These are phyloP conservation scores for Pomacea canaliculata DNA, from an alignment of 2,888 invertebrate genomes.

Conservation along the genomic window DNA sequence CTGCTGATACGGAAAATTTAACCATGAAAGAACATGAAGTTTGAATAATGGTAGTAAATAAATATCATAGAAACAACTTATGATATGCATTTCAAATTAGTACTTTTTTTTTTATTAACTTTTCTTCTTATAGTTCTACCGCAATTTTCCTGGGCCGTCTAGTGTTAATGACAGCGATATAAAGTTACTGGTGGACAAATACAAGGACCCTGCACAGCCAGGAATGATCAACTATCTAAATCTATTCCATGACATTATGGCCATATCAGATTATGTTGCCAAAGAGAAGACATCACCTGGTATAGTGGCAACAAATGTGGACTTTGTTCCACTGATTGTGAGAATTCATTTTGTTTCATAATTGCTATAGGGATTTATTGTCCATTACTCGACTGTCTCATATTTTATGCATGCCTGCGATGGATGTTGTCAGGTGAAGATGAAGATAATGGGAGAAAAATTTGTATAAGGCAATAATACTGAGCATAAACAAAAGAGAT, in stretches of 20 bases:
- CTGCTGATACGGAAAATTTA: no score
- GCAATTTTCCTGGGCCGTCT: conserved; percentile 67
- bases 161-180: conserved; percentile 66
- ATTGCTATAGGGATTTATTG: background rate
- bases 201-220: conserved; percentile 62
- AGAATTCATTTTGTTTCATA: background rate
- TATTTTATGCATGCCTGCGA: no score
- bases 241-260: conserved; percentile 67
- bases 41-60: no score
- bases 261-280: conserved; percentile 33
- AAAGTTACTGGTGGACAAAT: conserved; percentile 64
- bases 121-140: conserved; percentile 62
- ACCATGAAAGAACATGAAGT: no score
- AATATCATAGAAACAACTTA: no score
- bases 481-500: no score
- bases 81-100: no score
- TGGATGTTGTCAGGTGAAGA: no score
- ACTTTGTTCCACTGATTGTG: conserved; percentile 44
- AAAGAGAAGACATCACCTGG: conserved; percentile 40
- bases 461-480: no score
- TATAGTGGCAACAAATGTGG: conserved; percentile 41
- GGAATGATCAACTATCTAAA: conserved; percentile 69
- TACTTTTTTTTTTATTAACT: no score
- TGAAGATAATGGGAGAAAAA: no score
- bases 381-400: background rate